Base-by-base conservation (phyloP, 2,797 vertebrate species). In the Sparidentex hasta region DNA sequence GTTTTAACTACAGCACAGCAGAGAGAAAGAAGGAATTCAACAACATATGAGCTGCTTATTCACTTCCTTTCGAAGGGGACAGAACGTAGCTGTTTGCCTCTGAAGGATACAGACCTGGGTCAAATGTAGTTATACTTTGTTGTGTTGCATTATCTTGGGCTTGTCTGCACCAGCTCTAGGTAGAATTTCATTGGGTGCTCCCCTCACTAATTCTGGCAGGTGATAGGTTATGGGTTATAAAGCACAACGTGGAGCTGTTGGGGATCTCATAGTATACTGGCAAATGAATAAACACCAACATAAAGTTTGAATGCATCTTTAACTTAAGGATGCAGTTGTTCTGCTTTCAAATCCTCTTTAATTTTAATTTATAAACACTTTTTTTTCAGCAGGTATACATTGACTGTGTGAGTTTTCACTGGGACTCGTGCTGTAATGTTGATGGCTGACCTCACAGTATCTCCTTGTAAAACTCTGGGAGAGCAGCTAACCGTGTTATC, bases 1-100 rank as follows among this genome's bases (percentile, higher is more conserved):
- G 82, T 87, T 91, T 91, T 88, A 88, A 92, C 85, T 82, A 88
- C 38, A 25, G 80, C 78, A 71, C 79, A 66, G 81, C 50, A 66
- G 65, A 77, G 75, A 48, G 71, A 64, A 48, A 68, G 54, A 29
- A 84, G 57, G 74, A 74, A 64, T 63, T 65, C 65, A 33, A 69
- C 12, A 65, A 43, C 33, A 46, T 25, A 84, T 75, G 80, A 84
- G 82, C 69, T 79, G 65, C 83, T 87, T 74, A 62, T 63, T 75
- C 69, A 43, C 54, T 62, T 74, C 55, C 20, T 62, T 64, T 25
- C 75, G 51, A 70, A 77, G 25, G 47, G 29, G 59, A 64, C 59
- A 71, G 69, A 62, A 78, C 71, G 78, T 43, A 50, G 55, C 47
- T 56, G 18, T 50, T 14, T 65, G 20, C 50, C 41, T 38, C 20